Evolutionary conservation across 2,888 invertebrate species (phyloP).

Genomic region (Spisula subtruncata): DNA sequence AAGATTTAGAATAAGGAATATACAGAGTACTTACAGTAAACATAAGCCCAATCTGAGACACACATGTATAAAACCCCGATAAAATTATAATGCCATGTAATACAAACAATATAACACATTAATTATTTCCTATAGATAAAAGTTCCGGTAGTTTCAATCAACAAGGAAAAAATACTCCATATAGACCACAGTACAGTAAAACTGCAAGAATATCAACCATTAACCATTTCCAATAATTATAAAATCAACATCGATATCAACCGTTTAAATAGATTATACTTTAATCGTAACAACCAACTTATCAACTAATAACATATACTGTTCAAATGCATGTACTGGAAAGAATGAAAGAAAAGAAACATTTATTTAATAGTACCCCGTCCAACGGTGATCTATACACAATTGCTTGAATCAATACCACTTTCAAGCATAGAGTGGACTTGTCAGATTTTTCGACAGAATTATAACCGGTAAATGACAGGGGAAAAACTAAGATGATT

Average conservation of each 20-base stretch:
- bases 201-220: no score
- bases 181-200: no score
- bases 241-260: no score
- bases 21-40: no score
- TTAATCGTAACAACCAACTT: not conserved
- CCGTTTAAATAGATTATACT: no score
- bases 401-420: not conserved
- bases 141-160: not conserved
- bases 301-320: not conserved
- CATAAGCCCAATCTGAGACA: no score
- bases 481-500: constrained; percentile 19
- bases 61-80: no score
- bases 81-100: no score
- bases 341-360: not conserved
- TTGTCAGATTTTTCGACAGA: constrained; percentile 21
- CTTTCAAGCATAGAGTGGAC: constrained; percentile 13
- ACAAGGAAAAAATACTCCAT: no score
- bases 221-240: no score
- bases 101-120: not conserved
- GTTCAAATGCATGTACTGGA: not conserved
- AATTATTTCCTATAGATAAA: not conserved
- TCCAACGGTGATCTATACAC: not conserved
- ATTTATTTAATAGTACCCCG: not conserved
- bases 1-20: no score
- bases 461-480: constrained; percentile 24